These are phyloP conservation scores for Lophotriccus pileatus DNA, from an alignment of 2,797 vertebrate species.

Conservation along the genomic window DNA sequence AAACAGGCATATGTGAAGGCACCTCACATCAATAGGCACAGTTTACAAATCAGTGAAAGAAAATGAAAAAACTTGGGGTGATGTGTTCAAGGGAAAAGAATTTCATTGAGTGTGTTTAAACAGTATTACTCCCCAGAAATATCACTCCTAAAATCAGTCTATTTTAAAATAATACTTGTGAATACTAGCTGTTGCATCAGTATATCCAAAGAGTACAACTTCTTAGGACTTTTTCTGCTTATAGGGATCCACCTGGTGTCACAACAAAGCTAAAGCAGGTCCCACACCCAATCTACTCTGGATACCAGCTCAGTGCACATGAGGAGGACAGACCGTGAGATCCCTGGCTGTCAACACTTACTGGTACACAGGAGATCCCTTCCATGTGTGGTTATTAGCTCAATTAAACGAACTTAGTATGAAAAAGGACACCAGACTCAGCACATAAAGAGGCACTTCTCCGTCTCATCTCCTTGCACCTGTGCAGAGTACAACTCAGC, in stretches of 20 bases:
- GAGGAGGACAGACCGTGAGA: background rate
- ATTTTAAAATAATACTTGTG: background rate
- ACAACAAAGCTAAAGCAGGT: background rate
- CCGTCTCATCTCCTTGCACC: background rate
- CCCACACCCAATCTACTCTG: background rate
- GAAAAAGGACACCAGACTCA: background rate
- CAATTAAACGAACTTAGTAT: background rate
- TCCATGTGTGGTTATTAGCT: background rate
- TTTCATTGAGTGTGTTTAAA: fast-evolving
- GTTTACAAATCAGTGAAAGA: background rate
- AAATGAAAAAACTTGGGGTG: background rate
- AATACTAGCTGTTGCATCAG: background rate
- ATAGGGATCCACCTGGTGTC: background rate
- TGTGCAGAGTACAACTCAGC: background rate
- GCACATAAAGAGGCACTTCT: background rate
- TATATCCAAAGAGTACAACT: background rate
- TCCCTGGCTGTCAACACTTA: background rate
- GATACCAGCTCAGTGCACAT: fast-evolving
- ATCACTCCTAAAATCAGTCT: background rate
- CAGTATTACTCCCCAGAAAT: background rate
- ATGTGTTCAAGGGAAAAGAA: background rate
- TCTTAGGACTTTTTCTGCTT: background rate
- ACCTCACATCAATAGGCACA: background rate
- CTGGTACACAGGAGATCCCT: background rate
- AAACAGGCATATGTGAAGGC: background rate